Evolutionary conservation across 1,140 invertebrate species (phyloP).

Genomic region (Bombus waltoni): DNA sequence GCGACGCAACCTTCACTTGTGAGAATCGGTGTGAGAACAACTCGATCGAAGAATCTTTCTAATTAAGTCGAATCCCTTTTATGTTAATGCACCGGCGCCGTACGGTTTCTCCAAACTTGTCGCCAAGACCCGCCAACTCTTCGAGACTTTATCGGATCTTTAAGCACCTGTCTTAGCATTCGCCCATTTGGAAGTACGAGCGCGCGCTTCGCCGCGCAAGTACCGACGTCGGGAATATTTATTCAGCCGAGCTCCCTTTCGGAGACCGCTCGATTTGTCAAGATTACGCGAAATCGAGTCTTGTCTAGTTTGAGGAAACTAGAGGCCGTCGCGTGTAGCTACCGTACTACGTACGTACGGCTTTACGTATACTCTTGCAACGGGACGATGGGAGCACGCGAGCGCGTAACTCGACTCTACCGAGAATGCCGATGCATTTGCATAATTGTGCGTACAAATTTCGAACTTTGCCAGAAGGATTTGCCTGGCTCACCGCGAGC

Average conservation of each 20-base stretch:
- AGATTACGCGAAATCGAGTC: slow-evolving; percentile 57
- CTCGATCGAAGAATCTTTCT: slow-evolving; percentile 4
- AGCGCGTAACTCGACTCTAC: background rate
- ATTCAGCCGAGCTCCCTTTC: slow-evolving; percentile 30
- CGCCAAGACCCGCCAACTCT: slow-evolving; percentile 12
- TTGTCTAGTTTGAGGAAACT: slow-evolving; percentile 6
- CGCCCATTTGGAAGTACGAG: background rate
- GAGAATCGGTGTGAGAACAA: background rate
- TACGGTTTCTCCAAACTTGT: slow-evolving; percentile 33
- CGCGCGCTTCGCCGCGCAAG: background rate
- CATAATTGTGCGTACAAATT: slow-evolving; percentile 81
- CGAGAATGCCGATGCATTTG: slow-evolving; percentile 74
- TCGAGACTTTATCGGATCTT: slow-evolving; percentile 39
- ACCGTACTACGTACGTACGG: background rate
- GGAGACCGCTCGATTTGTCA: slow-evolving; percentile 62
- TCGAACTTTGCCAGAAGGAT: slow-evolving; percentile 75
- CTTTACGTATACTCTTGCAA: background rate
- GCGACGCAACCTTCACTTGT: background rate
- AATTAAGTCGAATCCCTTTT: slow-evolving; percentile 50
- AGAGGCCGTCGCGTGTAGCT: background rate
- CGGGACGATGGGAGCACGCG: background rate
- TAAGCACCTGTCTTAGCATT: slow-evolving; percentile 8
- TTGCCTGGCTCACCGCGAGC: slow-evolving; percentile 60
- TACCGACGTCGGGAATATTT: slow-evolving; percentile 44
- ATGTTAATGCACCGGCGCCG: slow-evolving; percentile 27